phyloP scores from a whole-genome alignment of 2,888 invertebrate genomes.

The Drosophila yooni region DNA sequence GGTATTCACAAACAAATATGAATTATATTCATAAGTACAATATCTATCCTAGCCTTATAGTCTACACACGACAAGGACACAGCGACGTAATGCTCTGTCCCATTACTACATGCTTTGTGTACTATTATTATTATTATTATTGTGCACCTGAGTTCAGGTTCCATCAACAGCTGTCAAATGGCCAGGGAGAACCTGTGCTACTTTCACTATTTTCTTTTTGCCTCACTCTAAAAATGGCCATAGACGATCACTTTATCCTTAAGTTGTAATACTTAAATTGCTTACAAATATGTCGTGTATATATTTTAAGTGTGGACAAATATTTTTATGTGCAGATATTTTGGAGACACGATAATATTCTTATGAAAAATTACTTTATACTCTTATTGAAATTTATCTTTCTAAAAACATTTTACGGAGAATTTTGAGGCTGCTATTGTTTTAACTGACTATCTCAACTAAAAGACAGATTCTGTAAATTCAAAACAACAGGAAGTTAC shows the following conservation, averaged over 20 bases:
- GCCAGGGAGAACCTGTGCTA: conserved; percentile 24
- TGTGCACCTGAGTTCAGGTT: conserved; percentile 14
- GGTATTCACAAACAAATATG: conserved; percentile 40
- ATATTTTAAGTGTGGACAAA: neutral
- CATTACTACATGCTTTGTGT: conserved; percentile 10
- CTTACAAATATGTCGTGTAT: neutral
- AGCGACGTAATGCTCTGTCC: conserved; percentile 5
- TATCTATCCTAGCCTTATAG: conserved; percentile 7
- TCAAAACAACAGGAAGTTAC: neutral
- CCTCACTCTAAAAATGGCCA: conserved; percentile 10
- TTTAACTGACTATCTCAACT: neutral
- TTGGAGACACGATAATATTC: neutral
- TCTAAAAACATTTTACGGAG: neutral
- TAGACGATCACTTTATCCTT: conserved; percentile 9
- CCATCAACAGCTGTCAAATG: conserved; percentile 23
- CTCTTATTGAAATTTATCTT: neutral
- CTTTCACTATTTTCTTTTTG: conserved; percentile 9
- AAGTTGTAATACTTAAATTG: neutral
- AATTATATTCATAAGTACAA: conserved; percentile 9
- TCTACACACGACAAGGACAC: neutral
- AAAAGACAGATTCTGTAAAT: neutral
- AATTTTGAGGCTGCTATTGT: neutral
- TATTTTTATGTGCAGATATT: neutral
- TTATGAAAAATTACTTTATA: neutral
- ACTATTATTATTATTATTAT: conserved; percentile 1